Evolutionary conservation across 53 echinoderm and acorn worm genomes (phyloP).

Genomic region (Zoroaster sp.): DNA sequence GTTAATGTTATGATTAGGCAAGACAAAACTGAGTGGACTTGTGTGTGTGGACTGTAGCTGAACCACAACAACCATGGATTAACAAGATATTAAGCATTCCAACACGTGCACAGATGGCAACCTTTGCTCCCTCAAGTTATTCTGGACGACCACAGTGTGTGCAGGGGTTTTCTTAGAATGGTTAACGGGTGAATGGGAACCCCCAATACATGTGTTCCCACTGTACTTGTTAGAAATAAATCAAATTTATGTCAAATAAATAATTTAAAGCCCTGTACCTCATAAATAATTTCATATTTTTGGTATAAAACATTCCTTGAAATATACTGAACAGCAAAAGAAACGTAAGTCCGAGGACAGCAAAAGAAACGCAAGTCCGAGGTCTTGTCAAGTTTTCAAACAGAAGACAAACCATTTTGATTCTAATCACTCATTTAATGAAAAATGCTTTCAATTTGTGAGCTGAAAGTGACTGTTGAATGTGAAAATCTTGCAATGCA

Average conservation of each 20-base stretch:
- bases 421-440: too few relatives aligned
- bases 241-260: too few relatives aligned
- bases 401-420: too few relatives aligned
- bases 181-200: background rate
- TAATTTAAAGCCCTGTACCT: background rate
- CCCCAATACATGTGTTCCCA: background rate
- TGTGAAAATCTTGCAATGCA: too few relatives aligned
- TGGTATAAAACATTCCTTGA: too few relatives aligned
- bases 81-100: slow-evolving; percentile 33
- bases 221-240: background rate
- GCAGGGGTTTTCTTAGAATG: slow-evolving; percentile 32
- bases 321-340: too few relatives aligned
- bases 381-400: too few relatives aligned
- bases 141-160: slow-evolving; percentile 16
- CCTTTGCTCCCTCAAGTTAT: slow-evolving; percentile 39
- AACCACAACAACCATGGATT: slow-evolving; percentile 28
- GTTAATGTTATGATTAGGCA: background rate
- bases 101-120: slow-evolving; percentile 37
- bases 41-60: slow-evolving; percentile 23
- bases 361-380: too few relatives aligned
- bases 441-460: too few relatives aligned
- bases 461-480: too few relatives aligned
- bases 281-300: too few relatives aligned
- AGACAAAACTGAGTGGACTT: background rate
- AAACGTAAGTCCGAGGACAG: too few relatives aligned